Evolutionary conservation across 1,140 invertebrate species (phyloP).

Genomic region (Drosophila tani): DNA sequence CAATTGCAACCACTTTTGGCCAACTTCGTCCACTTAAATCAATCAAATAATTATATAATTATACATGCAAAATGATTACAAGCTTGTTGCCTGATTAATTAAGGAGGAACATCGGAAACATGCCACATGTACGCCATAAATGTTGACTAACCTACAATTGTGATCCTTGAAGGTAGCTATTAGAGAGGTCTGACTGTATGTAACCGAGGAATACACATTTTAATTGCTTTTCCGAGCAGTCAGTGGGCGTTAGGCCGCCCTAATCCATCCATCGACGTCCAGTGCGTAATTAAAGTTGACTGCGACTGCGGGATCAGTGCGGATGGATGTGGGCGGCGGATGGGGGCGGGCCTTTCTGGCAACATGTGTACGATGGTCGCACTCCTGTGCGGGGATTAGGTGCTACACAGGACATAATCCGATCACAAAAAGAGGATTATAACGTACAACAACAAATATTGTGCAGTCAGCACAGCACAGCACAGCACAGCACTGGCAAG

Average conservation of each 20-base stretch:
- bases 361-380: slow-evolving; percentile 44
- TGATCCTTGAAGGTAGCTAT: not conserved
- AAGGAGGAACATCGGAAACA: not conserved
- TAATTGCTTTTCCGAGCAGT: slow-evolving; percentile 70
- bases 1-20: not conserved
- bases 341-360: slow-evolving; percentile 5
- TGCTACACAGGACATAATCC: slow-evolving; percentile 78
- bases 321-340: slow-evolving; percentile 9
- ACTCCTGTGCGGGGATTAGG: slow-evolving; percentile 64
- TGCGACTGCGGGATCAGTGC: slow-evolving; percentile 69
- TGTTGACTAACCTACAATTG: not conserved
- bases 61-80: not conserved
- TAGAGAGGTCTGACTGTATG: slow-evolving; percentile 12
- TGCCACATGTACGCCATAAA: not conserved
- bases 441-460: slow-evolving; percentile 62
- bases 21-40: not conserved
- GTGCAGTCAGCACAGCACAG: slow-evolving; percentile 24
- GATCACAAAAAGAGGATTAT: slow-evolving; percentile 82
- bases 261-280: slow-evolving; percentile 69
- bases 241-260: slow-evolving; percentile 52
- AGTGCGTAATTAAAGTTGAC: slow-evolving; percentile 77
- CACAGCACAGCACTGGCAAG: slow-evolving; percentile 3
- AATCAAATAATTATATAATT: not conserved
- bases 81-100: not conserved
- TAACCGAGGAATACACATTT: slow-evolving; percentile 63